Evolutionary conservation across 2,888 invertebrate species (phyloP).

Genomic region (Stegophylla sp.): DNA sequence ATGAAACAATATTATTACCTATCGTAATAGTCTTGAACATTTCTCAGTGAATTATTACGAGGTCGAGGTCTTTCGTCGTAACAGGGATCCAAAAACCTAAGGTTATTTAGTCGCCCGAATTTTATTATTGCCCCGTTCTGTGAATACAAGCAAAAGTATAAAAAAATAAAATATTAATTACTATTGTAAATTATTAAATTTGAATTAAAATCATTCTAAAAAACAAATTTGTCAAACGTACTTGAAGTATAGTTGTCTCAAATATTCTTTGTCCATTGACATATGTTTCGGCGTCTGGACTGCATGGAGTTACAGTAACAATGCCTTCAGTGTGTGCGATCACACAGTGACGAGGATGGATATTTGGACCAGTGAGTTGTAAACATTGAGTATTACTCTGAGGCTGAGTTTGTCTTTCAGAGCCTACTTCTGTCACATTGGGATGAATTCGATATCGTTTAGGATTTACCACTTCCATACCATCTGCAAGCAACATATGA

Average conservation of each 20-base stretch:
- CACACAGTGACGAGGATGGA: constrained; percentile 93
- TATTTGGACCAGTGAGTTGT: constrained; percentile 86
- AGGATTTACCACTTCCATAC: constrained; percentile 67
- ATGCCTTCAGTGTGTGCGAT: constrained; percentile 89
- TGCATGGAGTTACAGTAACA: constrained; percentile 91
- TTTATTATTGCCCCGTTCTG: constrained; percentile 84
- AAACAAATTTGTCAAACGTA: constrained; percentile 64
- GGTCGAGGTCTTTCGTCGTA: constrained; percentile 76
- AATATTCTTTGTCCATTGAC: constrained; percentile 91
- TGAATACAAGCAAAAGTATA: constrained; percentile 60
- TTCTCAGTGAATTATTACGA: constrained; percentile 74
- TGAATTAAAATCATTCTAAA: not conserved
- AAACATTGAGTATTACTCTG: constrained; percentile 67
- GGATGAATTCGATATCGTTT: constrained; percentile 69
- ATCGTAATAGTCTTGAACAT: constrained; percentile 74
- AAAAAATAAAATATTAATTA: no score
- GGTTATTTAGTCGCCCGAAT: constrained; percentile 85
- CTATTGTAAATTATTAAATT: no score
- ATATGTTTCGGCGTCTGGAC: constrained; percentile 90
- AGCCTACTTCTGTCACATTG: constrained; percentile 75
- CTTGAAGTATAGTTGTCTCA: constrained; percentile 90
- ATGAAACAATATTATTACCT: constrained; percentile 68
- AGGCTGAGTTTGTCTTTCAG: constrained; percentile 73
- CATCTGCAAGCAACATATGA: constrained; percentile 65
- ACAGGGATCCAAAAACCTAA: constrained; percentile 83